These are phyloP conservation scores for Erebia aethiops DNA, from an alignment of 2,888 invertebrate genomes.

Conservation along the genomic window DNA sequence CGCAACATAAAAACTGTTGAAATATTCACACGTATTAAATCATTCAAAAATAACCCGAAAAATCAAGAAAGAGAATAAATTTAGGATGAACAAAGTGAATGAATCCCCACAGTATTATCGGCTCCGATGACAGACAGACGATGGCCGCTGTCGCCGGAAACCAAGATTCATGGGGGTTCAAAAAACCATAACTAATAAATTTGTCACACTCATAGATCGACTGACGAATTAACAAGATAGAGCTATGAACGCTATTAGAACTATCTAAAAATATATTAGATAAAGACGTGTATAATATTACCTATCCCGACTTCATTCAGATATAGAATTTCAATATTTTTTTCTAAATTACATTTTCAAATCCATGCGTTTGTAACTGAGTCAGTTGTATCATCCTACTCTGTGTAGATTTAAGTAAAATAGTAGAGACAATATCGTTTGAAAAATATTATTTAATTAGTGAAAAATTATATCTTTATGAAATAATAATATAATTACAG, in stretches of 20 bases:
- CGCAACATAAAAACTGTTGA: neutral
- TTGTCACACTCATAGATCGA: constrained; percentile 49
- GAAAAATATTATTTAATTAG: too few relatives aligned
- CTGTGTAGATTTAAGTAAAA: too few relatives aligned
- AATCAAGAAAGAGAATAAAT: constrained; percentile 3
- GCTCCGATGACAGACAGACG: constrained; percentile 37
- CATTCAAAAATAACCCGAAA: neutral
- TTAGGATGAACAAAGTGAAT: constrained; percentile 26
- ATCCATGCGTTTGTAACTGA: too few relatives aligned
- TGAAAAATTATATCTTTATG: too few relatives aligned
- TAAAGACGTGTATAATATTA: too few relatives aligned
- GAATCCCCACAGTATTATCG: constrained; percentile 28
- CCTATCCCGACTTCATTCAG: too few relatives aligned
- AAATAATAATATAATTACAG: too few relatives aligned
- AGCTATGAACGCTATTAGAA: constrained; percentile 29
- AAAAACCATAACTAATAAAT: constrained; percentile 53
- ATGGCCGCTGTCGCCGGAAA: constrained; percentile 43
- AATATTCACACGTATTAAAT: neutral
- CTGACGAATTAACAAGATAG: constrained; percentile 36
- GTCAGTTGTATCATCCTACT: too few relatives aligned
- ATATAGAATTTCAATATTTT: too few relatives aligned
- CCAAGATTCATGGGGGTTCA: constrained; percentile 46
- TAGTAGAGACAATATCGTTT: too few relatives aligned
- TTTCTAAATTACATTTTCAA: too few relatives aligned
- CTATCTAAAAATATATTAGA: neutral